Evolutionary conservation across 2,797 vertebrate genomes (phyloP).

Genomic region (Neosilurus mollespiculum): DNA sequence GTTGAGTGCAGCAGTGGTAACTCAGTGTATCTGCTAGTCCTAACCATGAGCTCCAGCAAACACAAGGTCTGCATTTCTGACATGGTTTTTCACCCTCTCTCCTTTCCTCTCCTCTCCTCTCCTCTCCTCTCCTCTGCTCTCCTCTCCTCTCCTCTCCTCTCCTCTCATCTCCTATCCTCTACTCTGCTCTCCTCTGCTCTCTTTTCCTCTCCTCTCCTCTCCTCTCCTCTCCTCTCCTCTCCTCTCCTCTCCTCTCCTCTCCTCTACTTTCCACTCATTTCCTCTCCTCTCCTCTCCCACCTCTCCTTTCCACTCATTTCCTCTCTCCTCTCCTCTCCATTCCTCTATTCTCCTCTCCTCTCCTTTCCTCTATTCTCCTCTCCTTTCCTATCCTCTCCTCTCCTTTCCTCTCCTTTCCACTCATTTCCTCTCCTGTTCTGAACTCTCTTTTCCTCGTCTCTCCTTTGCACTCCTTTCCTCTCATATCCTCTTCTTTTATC

Average conservation of each 20-base stretch:
- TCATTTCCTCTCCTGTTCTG: no score
- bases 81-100: slow-evolving; percentile 9
- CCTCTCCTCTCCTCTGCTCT: slow-evolving; percentile 62
- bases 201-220: slow-evolving; percentile 52
- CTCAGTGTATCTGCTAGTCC: slow-evolving; percentile 1
- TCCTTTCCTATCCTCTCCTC: slow-evolving; percentile 63
- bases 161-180: neutral
- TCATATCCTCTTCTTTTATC: no score
- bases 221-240: neutral
- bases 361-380: slow-evolving; percentile 29
- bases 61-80: neutral
- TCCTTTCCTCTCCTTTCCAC: slow-evolving; percentile 42
- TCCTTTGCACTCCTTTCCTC: no score
- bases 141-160: slow-evolving; percentile 48
- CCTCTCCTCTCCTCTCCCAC: slow-evolving; percentile 48
- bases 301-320: neutral
- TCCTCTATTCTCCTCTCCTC: slow-evolving; percentile 1
- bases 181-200: slow-evolving; percentile 31
- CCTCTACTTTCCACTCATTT: slow-evolving; percentile 20
- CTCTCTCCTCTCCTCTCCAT: neutral
- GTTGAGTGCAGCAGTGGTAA: slow-evolving; percentile 39
- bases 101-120: slow-evolving; percentile 32
- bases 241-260: neutral
- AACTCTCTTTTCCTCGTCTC: no score
- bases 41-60: slow-evolving; percentile 39